Base-by-base conservation (phyloP, 2,797 vertebrate species). In the Labroides dimidiatus region DNA sequence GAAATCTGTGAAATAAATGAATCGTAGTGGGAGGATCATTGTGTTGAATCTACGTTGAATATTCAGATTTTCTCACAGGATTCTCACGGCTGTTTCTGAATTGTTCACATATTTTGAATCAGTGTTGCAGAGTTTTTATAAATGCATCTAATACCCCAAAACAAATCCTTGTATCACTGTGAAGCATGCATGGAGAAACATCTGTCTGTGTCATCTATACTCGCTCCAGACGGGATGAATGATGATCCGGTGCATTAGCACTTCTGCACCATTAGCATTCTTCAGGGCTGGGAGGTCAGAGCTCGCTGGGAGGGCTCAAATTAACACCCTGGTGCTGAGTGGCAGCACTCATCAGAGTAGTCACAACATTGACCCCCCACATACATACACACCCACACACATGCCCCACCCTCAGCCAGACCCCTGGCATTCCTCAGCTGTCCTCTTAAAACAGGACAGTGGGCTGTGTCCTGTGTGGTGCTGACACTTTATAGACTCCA, bases 321-420 rank as follows among this genome's bases (percentile, higher is more conserved):
- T 93, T 92, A 91, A 84, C 92, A 92, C 83, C 72, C 59, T 62
- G 36, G 86, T 92, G 90, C 84, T 89, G 82, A 93, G 84, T 91
- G 84, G 87, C 69, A 58, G 54, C 80, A 74, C 80, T 91, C 81
- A 60, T 82, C 53, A 72, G 71, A 67, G 55, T 60, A 74, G 73
- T 91, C 82, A 89, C 63, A 93, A 89, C 85, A 88, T 44, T 80
- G 54, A 58, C 52, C 43, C 51, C 53, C 36, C 47, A 55, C 52
- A 39, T 59, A 62, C 64, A 61, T 64, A 69, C 47, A 54, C 37
- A 39, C 21, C 57, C 45, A 39, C 61, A 41, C 49, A 10, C 8
- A 15, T 10, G 13, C 48, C 24, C 21, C 49, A 24, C 15, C 55
- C 66, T 39, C 54, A 66, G 44, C 47, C 19, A 58, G 58, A 63